Evolutionary conservation across 1,140 invertebrate species (phyloP), one percentile per base, ranked within the genome.

Genomic region (Drosophila fuyamai): DNA sequence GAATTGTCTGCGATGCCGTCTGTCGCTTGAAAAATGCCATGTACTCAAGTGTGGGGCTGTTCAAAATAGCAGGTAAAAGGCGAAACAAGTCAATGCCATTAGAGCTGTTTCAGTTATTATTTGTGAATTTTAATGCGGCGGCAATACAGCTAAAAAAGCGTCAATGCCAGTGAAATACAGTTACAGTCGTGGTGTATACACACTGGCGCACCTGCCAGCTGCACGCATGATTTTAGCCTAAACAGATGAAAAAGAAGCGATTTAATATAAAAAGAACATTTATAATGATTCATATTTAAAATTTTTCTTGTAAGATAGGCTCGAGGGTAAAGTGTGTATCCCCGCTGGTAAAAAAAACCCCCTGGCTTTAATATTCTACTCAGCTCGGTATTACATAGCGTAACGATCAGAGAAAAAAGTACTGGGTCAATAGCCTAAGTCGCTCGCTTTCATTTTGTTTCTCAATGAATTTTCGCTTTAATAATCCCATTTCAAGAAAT

Each of bases 41-140:
- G 36, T 41, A 14, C n/a, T 32, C 7, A 3, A 38, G 5, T 43
- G 4, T 43, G 56, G 40, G 40, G 32, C 13, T 36, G 9, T 56
- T 32, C 2, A 7, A 6, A 32, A 32, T 50, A 54, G 27, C 38
- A 55, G 55, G 70, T 66, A 58, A 73, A 23, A 47, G 9, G 23
- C 35, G n/a, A 44, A 60, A 43, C 59, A 61, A 65, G 71, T 65
- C 80, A 83, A 79, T 84, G 80, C 59, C 77, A 85, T 72, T 67
- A 47, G 18, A 47, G 60, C 23, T 61, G 50, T 47, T 66, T 50
- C 6, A 41, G 10, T 4, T 58, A 81, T 56, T 63, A 71, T 63
- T 59, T 50, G 56, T 54, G 51, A 54, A 77, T 81, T 83, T 58
- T 32, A 83, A 83, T 82, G 75, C 79, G 73, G 18, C 41, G 32